phyloP scores from a whole-genome alignment of 2,888 invertebrate genomes.

The Scaptomyza flava region DNA sequence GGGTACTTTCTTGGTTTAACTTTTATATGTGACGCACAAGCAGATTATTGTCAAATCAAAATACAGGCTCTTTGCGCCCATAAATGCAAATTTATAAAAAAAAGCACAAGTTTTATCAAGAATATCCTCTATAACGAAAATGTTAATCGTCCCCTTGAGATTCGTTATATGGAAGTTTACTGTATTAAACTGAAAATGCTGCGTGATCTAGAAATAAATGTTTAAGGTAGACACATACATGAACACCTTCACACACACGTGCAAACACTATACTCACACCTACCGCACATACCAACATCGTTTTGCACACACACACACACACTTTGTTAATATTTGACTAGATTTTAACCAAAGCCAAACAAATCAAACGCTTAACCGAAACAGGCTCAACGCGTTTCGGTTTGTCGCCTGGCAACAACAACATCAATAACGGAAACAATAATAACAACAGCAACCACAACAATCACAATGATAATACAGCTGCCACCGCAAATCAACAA shows the following conservation, averaged over 20 bases:
- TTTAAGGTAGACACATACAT: constrained; percentile 61
- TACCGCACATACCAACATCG: background rate
- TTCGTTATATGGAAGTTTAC: no score
- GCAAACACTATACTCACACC: constrained; percentile 30
- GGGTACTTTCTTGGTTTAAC: no score
- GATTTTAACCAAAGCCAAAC: constrained; percentile 64
- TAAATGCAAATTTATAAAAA: no score
- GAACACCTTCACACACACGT: constrained; percentile 49
- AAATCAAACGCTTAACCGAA: constrained; percentile 79
- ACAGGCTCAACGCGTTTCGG: constrained; percentile 85
- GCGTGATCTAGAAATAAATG: constrained; percentile 26
- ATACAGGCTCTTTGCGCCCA: no score
- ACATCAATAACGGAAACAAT: constrained; percentile 40
- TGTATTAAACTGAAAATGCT: constrained; percentile 3
- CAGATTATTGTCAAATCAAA: no score
- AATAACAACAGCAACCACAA: constrained; percentile 34
- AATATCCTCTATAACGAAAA: no score
- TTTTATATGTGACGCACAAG: no score
- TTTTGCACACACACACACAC: constrained; percentile 29
- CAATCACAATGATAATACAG: constrained; percentile 62
- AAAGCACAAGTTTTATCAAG: no score
- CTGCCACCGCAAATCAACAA: constrained; percentile 60
- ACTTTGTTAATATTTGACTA: constrained; percentile 57
- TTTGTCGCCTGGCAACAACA: constrained; percentile 67
- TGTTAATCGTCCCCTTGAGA: no score